These are phyloP conservation scores for Cephalopholis sonnerati DNA, from an alignment of 2,113 vertebrate genomes.

Conservation along the genomic window DNA sequence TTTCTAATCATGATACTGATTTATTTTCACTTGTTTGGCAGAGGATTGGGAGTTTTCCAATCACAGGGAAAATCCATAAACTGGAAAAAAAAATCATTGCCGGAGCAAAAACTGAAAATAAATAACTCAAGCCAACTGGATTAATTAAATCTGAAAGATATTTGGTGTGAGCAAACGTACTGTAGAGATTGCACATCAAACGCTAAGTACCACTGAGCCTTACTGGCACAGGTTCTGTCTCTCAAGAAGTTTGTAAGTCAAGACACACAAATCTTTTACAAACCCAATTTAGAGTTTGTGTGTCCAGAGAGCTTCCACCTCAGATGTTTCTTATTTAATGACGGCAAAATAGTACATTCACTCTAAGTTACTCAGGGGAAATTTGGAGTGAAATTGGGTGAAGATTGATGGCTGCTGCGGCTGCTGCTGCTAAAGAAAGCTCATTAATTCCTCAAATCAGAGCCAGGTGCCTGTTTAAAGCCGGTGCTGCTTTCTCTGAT, in stretches of 20 bases:
- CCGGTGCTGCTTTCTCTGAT: conserved; percentile 10
- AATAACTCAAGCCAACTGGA: conserved; percentile 17
- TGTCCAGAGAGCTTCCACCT: conserved; percentile 26
- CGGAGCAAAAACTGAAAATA: conserved; percentile 19
- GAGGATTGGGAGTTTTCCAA: neutral
- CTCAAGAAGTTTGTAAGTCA: conserved; percentile 30
- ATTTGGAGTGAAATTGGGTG: conserved; percentile 60
- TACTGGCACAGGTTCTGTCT: conserved; percentile 21
- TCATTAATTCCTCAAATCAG: conserved; percentile 60
- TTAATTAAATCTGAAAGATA: conserved; percentile 23
- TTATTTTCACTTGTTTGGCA: conserved; percentile 20
- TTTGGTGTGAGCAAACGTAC: conserved; percentile 20
- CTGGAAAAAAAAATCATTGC: neutral
- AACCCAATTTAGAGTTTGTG: conserved; percentile 39
- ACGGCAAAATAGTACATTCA: conserved; percentile 39
- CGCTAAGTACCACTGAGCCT: conserved; percentile 34
- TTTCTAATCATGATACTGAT: conserved; percentile 6
- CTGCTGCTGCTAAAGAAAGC: conserved; percentile 27
- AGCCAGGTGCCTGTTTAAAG: conserved; percentile 57
- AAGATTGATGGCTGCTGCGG: conserved; percentile 57
- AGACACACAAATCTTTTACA: conserved; percentile 35
- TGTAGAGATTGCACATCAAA: conserved; percentile 37
- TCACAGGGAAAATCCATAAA: conserved; percentile 25
- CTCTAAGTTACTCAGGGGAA: conserved; percentile 52
- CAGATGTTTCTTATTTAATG: conserved; percentile 59